phyloP scores from a whole-genome alignment of 2,797 vertebrate genomes.

The Gila robusta region DNA sequence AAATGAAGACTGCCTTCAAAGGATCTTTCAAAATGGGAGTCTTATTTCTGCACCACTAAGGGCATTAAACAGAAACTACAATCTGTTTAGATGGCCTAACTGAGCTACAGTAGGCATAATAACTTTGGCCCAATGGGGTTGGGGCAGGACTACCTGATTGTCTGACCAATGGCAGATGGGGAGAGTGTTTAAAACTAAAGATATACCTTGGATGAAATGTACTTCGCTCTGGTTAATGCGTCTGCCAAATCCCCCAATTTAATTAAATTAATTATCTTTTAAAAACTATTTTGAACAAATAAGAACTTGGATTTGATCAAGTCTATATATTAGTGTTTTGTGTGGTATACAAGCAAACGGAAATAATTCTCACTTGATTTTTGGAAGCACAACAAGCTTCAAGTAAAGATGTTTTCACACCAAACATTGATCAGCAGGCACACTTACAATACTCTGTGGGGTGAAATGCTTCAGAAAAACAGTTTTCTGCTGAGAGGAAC shows the following conservation, averaged over 20 bases:
- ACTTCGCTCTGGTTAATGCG: background rate
- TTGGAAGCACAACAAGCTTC: background rate
- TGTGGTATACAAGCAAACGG: background rate
- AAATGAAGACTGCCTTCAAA: background rate
- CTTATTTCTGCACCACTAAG: background rate
- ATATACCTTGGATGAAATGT: background rate
- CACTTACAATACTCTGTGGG: background rate
- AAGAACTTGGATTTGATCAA: background rate
- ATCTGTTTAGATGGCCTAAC: background rate
- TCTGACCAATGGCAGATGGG: background rate
- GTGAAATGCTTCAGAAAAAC: constrained; percentile 19
- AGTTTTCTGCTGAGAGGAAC: constrained; percentile 27
- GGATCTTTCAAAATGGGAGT: background rate
- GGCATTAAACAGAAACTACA: background rate
- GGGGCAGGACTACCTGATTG: background rate
- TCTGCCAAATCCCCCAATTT: background rate
- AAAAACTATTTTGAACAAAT: background rate
- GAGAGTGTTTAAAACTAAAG: background rate
- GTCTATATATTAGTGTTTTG: background rate
- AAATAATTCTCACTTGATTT: background rate
- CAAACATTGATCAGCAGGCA: background rate
- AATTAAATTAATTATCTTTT: background rate
- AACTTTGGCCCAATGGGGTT: background rate
- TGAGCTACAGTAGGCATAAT: background rate
- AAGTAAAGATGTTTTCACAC: background rate